Percentiles rank a stretch among this genome's conserved stretches.
These are phyloP conservation scores for Catajapyx aquilonaris DNA, from an alignment of 1,140 invertebrate genomes.

Conservation along the genomic window DNA sequence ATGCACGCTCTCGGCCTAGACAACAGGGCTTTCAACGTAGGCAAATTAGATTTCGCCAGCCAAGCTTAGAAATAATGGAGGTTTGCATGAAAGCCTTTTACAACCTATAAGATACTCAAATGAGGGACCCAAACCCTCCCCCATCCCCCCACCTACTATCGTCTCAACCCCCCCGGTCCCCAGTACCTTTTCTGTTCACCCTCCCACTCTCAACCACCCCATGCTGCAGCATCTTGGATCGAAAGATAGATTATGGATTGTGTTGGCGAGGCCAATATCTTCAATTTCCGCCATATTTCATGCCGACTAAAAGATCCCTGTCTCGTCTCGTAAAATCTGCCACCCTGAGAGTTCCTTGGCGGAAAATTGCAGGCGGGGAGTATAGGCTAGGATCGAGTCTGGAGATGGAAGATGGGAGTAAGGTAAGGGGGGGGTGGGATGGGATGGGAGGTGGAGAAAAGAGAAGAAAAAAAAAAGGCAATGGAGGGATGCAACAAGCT, in stretches of 20 bases:
- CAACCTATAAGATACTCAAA: conserved; percentile 7
- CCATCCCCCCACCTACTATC: background rate
- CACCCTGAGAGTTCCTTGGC: no score
- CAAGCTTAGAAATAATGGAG: conserved; percentile 16
- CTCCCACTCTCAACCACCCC: background rate
- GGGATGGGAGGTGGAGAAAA: background rate
- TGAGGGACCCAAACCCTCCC: background rate
- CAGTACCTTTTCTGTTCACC: conserved; percentile 1
- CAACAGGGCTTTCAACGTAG: conserved; percentile 17
- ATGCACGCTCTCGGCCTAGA: conserved; percentile 4
- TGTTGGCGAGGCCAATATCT: background rate
- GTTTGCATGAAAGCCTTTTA: conserved; percentile 17
- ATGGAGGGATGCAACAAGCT: no score
- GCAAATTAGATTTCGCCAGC: conserved; percentile 17
- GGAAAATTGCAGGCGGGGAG: background rate
- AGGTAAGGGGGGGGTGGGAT: background rate
- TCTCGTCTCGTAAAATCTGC: no score
- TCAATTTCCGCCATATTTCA: background rate
- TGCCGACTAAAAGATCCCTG: background rate
- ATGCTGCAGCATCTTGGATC: background rate
- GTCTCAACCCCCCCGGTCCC: background rate
- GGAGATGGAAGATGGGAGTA: background rate
- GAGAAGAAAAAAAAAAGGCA: background rate
- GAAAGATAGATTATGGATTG: background rate
- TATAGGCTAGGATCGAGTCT: background rate